Conservation (phyloP, 2,888 invertebrate genomes). For the Leptinotarsa juncta region DNA sequence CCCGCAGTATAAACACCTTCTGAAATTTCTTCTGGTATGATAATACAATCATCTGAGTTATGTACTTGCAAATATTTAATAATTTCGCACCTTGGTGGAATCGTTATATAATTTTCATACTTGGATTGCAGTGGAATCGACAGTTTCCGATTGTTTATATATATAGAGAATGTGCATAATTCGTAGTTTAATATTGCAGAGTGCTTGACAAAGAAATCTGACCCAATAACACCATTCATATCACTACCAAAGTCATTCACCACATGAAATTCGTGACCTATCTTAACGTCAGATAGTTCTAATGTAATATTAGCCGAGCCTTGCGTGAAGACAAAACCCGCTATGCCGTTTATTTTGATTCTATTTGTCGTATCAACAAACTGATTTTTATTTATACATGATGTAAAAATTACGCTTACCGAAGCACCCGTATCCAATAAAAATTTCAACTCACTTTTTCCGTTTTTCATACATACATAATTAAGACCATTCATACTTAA, state of each 20-base stretch:
- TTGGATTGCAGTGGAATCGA: conserved; percentile 30
- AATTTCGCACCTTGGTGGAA: no score
- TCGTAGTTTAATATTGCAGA: conserved; percentile 26
- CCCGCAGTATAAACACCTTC: no score
- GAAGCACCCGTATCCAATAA: conserved; percentile 32
- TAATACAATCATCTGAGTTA: no score
- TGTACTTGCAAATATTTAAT: no score
- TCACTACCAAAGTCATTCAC: conserved; percentile 25
- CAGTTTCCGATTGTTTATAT: conserved; percentile 8
- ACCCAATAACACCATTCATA: conserved; percentile 30
- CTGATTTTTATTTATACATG: conserved; percentile 28
- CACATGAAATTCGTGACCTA: conserved; percentile 35
- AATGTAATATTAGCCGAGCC: conserved; percentile 32
- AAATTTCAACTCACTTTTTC: conserved; percentile 21
- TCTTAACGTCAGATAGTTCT: conserved; percentile 22
- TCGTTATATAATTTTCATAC: conserved; percentile 1
- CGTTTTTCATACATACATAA: conserved; percentile 1
- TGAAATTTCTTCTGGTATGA: no score
- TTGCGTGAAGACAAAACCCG: conserved; percentile 28
- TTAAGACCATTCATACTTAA: background rate
- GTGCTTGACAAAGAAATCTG: conserved; percentile 11
- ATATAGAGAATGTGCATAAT: conserved; percentile 31
- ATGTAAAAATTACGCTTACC: conserved; percentile 30
- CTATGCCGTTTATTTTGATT: conserved; percentile 32
- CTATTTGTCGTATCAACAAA: conserved; percentile 21